Percentiles rank a stretch among this genome's conserved stretches.
These are phyloP conservation scores for Andrena praecox DNA, from an alignment of 2,888 invertebrate species.

Conservation along the genomic window DNA sequence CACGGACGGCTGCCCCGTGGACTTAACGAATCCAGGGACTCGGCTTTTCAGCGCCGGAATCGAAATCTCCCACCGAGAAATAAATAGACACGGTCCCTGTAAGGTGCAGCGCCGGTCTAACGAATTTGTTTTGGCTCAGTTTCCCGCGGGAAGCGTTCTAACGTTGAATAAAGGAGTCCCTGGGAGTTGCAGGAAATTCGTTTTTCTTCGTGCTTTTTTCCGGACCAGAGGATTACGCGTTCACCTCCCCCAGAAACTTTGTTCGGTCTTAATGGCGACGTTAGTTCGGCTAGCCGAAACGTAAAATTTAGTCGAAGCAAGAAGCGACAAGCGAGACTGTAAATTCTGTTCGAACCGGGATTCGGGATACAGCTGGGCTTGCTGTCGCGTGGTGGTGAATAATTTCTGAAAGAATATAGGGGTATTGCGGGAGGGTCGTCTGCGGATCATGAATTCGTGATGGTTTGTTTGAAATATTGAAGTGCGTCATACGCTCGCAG, in stretches of 20 bases:
- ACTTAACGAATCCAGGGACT: conserved; percentile 29
- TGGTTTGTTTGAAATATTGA: no score
- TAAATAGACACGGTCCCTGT: conserved; percentile 25
- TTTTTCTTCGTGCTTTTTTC: background rate
- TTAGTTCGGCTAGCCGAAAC: background rate
- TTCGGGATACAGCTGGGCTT: background rate
- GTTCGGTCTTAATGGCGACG: background rate
- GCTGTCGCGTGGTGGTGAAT: background rate
- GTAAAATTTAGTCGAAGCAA: conserved; percentile 3
- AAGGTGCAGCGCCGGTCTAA: conserved; percentile 8
- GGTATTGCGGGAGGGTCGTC: no score
- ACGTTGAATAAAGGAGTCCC: conserved; percentile 9
- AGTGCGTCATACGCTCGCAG: no score
- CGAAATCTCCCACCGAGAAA: conserved; percentile 26
- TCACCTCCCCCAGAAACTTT: background rate
- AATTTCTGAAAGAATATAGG: no score
- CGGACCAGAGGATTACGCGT: background rate
- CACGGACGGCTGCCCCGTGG: conserved; percentile 2
- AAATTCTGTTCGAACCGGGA: background rate
- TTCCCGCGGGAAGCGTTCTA: background rate
- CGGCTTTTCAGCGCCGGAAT: conserved; percentile 40
- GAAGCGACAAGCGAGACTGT: background rate
- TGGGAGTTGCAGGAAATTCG: conserved; percentile 3
- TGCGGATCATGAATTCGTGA: no score
- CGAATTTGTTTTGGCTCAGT: conserved; percentile 39